Evolutionary conservation across 2,888 invertebrate genomes (phyloP).

Genomic region (Microplitis manilae): DNA sequence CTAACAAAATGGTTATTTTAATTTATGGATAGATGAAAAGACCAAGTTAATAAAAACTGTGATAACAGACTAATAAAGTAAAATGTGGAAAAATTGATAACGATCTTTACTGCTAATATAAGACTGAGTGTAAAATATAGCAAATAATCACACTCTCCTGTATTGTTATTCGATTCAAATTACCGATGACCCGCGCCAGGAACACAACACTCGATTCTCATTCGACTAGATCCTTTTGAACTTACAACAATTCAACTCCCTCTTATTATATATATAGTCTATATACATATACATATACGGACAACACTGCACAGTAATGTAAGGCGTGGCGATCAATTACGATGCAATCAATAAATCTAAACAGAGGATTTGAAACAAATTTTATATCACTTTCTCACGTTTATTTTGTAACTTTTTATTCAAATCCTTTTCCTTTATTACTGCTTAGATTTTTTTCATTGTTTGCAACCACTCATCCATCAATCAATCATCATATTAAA

Average conservation of each 20-base stretch:
- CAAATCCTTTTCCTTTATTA: background rate
- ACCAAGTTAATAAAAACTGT: too few relatives aligned
- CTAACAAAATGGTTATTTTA: background rate
- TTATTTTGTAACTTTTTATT: background rate
- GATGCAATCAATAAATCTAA: constrained; percentile 32
- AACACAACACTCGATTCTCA: background rate
- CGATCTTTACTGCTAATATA: background rate
- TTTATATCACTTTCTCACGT: constrained; percentile 36
- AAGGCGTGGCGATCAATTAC: constrained; percentile 44
- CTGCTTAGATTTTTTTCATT: background rate
- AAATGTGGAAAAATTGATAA: background rate
- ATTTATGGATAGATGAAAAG: background rate
- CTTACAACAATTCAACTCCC: background rate
- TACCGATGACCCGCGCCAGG: background rate
- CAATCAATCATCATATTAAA: background rate
- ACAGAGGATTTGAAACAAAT: constrained; percentile 10
- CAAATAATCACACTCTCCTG: background rate
- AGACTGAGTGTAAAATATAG: background rate
- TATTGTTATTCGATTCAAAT: background rate
- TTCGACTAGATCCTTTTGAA: background rate
- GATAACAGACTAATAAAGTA: too few relatives aligned
- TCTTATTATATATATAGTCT: background rate
- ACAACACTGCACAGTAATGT: constrained; percentile 16
- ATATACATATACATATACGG: background rate
- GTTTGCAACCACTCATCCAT: background rate